Evolutionary conservation across 2,113 vertebrate genomes (phyloP).

Genomic region (Labeo rohita): DNA sequence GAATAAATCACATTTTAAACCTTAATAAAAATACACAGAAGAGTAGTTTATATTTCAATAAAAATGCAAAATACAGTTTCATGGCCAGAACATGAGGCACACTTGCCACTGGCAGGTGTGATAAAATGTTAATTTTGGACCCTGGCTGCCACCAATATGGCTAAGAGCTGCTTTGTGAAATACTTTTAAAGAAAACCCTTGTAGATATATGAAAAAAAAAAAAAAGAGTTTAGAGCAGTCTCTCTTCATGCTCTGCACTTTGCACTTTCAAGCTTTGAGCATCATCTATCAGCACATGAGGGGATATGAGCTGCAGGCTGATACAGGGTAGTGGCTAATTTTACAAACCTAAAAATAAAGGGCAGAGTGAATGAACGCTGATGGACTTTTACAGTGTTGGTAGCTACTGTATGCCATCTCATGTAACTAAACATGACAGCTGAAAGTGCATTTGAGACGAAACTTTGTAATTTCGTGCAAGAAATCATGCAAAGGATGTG

Average conservation of each 20-base stretch:
- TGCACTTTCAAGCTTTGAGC: not conserved
- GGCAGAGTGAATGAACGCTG: constrained; percentile 18
- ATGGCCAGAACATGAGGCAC: not conserved
- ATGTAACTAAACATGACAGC: constrained; percentile 21
- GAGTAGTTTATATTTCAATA: not conserved
- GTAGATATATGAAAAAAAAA: not conserved
- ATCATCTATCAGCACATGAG: constrained; percentile 22
- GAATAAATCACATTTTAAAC: too few relatives aligned
- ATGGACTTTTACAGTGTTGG: constrained; percentile 50
- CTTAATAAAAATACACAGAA: not conserved
- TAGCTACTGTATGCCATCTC: constrained; percentile 47
- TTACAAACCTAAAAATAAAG: constrained; percentile 52
- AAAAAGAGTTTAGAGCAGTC: not conserved
- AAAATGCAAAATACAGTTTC: not conserved
- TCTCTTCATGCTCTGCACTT: not conserved
- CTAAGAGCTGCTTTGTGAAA: not conserved
- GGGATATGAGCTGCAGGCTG: constrained; percentile 12
- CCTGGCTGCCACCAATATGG: not conserved
- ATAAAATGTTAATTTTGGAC: not conserved
- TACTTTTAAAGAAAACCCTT: not conserved
- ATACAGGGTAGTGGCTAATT: constrained; percentile 32
- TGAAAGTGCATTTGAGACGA: not conserved
- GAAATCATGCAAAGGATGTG: not conserved
- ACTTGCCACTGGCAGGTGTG: not conserved
- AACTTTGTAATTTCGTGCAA: not conserved